phyloP scores from a whole-genome alignment of 2,888 invertebrate genomes.

The Drosophila falleni region DNA sequence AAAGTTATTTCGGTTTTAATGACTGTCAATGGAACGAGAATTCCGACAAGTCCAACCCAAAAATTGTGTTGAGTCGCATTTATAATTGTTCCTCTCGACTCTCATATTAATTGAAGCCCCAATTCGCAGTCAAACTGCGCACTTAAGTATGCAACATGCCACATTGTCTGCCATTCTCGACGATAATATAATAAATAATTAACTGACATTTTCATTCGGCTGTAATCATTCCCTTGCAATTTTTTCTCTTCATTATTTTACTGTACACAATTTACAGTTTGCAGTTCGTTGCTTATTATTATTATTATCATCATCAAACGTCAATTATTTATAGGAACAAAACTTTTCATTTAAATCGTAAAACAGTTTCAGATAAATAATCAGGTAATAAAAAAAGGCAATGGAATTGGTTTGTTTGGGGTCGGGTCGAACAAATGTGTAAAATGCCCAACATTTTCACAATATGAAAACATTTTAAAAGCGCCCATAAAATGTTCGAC shows the following conservation, averaged over 20 bases:
- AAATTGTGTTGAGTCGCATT: conserved; percentile 12
- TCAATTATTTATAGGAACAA: conserved; percentile 39
- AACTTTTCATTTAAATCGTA: conserved; percentile 55
- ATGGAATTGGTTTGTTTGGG: conserved; percentile 20
- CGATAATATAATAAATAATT: conserved; percentile 34
- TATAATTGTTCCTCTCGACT: conserved; percentile 49
- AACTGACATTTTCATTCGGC: conserved; percentile 10
- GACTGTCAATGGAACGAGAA: conserved; percentile 25
- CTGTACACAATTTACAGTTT: conserved; percentile 18
- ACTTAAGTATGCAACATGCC: conserved; percentile 36
- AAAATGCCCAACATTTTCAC: conserved; percentile 41
- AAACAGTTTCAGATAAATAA: conserved; percentile 46
- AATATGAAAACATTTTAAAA: conserved; percentile 60
- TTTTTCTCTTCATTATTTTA: conserved; percentile 5
- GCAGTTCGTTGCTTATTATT: conserved; percentile 5
- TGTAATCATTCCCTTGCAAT: neutral
- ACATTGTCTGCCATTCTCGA: neutral
- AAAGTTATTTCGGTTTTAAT: conserved; percentile 58
- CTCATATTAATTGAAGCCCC: conserved; percentile 62
- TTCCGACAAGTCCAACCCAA: neutral
- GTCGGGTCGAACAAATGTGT: conserved; percentile 41
- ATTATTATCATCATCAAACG: conserved; percentile 19
- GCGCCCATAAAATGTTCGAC: conserved; percentile 18
- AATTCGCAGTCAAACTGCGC: conserved; percentile 22
- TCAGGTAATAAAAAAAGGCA: conserved; percentile 45